A percentile compares a stretch with the other conserved stretches of the same genome.
Conservation (phyloP, 2,797 vertebrate genomes). For the Eulemur mongoz region DNA sequence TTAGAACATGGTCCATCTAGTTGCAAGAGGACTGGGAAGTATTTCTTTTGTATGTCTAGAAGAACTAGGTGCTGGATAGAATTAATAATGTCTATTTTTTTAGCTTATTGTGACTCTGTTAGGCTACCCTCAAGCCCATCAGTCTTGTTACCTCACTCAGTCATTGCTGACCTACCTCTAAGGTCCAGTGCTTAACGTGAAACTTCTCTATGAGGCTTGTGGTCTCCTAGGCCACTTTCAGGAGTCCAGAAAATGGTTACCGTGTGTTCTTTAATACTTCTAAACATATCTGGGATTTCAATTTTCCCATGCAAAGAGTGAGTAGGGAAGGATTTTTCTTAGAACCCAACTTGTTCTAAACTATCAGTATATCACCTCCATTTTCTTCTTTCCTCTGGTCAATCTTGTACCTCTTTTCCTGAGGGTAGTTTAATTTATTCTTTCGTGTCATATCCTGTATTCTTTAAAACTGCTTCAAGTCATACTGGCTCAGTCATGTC, state of each 20-base stretch:
- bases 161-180: background rate
- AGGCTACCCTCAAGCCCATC: background rate
- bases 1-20: background rate
- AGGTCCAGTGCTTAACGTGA: background rate
- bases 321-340: background rate
- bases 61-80: background rate
- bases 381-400: background rate
- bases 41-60: background rate
- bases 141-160: too few relatives aligned
- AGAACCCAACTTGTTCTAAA: background rate
- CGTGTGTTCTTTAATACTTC: background rate
- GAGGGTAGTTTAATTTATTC: background rate
- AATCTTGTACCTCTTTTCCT: background rate
- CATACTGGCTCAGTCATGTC: background rate
- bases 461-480: background rate
- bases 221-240: background rate
- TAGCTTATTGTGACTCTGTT: background rate
- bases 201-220: background rate
- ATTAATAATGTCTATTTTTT: background rate
- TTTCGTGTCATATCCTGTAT: background rate
- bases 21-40: background rate
- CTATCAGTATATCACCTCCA: background rate
- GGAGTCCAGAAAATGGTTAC: background rate
- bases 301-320: background rate
- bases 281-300: background rate